Evolutionary conservation across 37 sponge, comb jelly and placozoan species (phyloP).

Genomic region (Geodia barretti): DNA sequence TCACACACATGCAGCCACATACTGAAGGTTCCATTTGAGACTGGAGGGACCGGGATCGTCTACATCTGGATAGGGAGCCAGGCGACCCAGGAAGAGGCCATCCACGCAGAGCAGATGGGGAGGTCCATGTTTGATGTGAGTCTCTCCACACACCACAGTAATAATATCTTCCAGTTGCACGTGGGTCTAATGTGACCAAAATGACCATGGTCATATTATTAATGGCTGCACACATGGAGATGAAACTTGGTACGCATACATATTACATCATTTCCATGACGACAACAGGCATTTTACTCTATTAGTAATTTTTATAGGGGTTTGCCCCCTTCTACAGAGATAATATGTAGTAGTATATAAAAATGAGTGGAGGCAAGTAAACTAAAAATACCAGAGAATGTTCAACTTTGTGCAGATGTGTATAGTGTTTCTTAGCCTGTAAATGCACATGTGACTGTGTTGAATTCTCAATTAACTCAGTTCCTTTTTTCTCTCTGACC

Average conservation of each 20-base stretch:
- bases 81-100: constrained; percentile 82
- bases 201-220: not conserved
- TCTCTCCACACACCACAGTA: not conserved
- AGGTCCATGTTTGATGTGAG: constrained; percentile 79
- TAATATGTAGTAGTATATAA: not conserved
- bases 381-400: not conserved
- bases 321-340: too few species aligned
- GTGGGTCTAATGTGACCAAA: not conserved
- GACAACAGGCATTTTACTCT: not conserved
- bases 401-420: not conserved
- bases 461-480: too few species aligned
- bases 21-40: constrained; percentile 92
- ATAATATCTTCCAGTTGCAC: not conserved
- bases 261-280: not conserved
- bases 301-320: too few species aligned
- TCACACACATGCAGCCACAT: constrained; percentile 79
- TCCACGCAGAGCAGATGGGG: constrained; percentile 92
- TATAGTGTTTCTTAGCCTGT: too few species aligned
- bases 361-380: not conserved
- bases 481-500: not conserved
- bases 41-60: constrained; percentile 79
- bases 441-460: too few species aligned
- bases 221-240: not conserved
- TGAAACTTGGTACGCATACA: not conserved
- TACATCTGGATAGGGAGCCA: constrained; percentile 96